Percentiles rank a stretch among this genome's conserved stretches.
Conservation (phyloP, 1,140 invertebrate genomes). For the Drosophila repletoides region DNA sequence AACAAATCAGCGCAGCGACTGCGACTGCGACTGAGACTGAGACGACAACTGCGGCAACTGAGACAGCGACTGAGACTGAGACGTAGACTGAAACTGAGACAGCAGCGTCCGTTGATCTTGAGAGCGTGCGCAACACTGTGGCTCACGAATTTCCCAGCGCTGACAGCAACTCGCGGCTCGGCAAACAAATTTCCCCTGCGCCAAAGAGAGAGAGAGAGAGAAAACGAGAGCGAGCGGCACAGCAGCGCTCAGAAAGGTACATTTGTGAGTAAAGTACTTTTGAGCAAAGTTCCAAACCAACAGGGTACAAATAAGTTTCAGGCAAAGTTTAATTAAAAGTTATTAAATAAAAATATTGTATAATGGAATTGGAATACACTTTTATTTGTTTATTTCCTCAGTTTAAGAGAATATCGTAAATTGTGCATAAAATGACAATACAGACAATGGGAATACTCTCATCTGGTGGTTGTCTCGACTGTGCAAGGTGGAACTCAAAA, state of each 20-base stretch:
- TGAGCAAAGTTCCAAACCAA: too few species aligned
- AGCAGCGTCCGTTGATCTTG: conserved; percentile 48
- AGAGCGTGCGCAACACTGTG: conserved; percentile 44
- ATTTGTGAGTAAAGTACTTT: too few species aligned
- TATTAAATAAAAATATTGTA: too few species aligned
- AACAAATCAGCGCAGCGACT: conserved; percentile 25
- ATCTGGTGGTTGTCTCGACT: conserved; percentile 4
- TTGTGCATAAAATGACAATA: too few species aligned
- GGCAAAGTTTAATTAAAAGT: too few species aligned
- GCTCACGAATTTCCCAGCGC: conserved; percentile 30
- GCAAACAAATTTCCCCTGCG: conserved; percentile 24
- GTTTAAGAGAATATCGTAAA: too few species aligned
- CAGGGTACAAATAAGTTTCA: too few species aligned
- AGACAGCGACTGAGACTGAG: conserved; percentile 15
- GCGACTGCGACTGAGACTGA: conserved; percentile 12
- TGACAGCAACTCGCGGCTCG: not conserved
- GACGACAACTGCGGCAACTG: too few species aligned
- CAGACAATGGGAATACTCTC: conserved; percentile 17
- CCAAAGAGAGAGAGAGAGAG: too few species aligned
- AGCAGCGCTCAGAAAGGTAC: not conserved
- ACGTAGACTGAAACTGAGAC: conserved; percentile 1
- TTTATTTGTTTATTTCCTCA: too few species aligned
- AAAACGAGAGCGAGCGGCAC: not conserved
- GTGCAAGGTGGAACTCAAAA: not conserved
- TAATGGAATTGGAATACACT: too few species aligned